Percentiles rank a stretch among this genome's conserved stretches.
Conservation (phyloP, 2,113 vertebrate genomes). For the Gymnogyps californianus region DNA sequence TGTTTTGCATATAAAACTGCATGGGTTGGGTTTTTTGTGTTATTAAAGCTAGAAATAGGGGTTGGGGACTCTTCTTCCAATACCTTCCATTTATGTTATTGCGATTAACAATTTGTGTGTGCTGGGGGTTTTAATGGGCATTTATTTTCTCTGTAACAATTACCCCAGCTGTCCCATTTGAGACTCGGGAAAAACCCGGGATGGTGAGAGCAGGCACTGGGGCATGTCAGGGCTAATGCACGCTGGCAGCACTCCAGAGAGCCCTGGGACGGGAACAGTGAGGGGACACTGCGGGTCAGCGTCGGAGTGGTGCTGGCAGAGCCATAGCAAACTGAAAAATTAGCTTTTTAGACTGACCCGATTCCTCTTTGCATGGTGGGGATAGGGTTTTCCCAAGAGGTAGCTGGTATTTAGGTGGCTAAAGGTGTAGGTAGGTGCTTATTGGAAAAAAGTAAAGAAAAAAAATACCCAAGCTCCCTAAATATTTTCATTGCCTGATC, state of each 20-base stretch:
- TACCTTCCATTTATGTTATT: neutral
- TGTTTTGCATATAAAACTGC: neutral
- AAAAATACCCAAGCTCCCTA: neutral
- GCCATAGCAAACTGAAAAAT: neutral
- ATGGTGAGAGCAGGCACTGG: neutral
- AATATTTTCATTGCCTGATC: neutral
- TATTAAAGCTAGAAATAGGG: neutral
- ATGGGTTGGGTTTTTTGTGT: neutral
- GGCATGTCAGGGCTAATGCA: neutral
- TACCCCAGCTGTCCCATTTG: neutral
- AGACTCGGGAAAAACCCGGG: neutral
- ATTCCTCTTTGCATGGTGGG: neutral
- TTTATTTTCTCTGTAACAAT: neutral
- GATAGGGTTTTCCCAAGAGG: neutral
- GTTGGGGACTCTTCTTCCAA: fast-evolving
- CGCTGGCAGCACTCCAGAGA: neutral
- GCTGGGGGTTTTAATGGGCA: neutral
- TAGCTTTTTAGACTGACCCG: neutral
- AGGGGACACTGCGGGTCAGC: neutral
- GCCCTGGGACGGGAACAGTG: neutral
- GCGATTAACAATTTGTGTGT: fast-evolving
- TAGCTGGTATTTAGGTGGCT: neutral
- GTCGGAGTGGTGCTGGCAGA: neutral
- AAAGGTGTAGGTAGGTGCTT: neutral
- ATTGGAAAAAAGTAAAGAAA: neutral